Evolutionary conservation across 1,140 invertebrate genomes (phyloP).

Genomic region (Araneus ventricosus): DNA sequence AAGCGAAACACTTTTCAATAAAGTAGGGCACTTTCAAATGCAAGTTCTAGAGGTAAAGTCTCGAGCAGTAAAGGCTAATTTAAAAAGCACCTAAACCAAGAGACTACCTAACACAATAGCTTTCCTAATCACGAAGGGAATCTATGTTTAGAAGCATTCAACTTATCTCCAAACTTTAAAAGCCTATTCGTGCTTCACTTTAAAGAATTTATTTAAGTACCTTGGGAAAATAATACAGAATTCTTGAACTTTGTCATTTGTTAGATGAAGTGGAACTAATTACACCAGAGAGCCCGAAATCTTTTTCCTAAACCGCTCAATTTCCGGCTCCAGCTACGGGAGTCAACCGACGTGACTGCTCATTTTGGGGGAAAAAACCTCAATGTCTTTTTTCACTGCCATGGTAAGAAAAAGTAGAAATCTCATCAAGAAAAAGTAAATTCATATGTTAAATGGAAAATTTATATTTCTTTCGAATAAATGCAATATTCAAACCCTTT

Average conservation of each 20-base stretch:
- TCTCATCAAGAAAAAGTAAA: neutral
- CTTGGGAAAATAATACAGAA: neutral
- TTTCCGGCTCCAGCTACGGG: neutral
- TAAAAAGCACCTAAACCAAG: neutral
- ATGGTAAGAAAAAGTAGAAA: neutral
- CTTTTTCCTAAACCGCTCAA: conserved; percentile 30
- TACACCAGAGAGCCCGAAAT: conserved; percentile 12
- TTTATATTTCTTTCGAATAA: neutral
- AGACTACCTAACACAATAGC: neutral
- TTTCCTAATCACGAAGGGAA: neutral
- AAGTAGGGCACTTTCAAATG: too few species aligned
- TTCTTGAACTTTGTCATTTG: conserved; percentile 47
- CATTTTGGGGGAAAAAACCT: neutral
- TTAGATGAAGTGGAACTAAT: conserved; percentile 45
- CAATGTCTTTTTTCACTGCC: too few species aligned
- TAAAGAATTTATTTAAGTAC: conserved; percentile 38
- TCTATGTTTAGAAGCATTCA: neutral
- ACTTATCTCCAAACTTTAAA: neutral
- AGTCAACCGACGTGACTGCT: neutral
- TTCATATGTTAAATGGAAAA: neutral
- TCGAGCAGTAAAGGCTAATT: neutral
- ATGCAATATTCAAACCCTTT: neutral
- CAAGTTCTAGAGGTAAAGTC: too few species aligned
- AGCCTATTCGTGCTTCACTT: conserved; percentile 34
- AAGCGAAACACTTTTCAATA: too few species aligned